Base-by-base conservation (phyloP, 2,113 vertebrate genomes). In the Bambusicola thoracicus region DNA sequence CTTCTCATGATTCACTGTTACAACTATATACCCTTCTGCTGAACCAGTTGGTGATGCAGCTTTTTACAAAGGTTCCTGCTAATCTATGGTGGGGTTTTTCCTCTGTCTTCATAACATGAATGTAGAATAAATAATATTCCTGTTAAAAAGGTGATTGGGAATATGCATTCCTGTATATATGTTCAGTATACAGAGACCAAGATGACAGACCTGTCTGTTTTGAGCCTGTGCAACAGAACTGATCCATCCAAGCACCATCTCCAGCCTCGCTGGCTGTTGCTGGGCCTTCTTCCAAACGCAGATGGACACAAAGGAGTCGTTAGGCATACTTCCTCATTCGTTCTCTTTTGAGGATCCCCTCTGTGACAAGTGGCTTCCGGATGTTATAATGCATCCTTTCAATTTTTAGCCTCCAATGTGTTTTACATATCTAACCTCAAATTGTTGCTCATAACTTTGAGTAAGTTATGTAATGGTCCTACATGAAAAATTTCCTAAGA, bases 141-240 rank as follows among this genome's bases (percentile, higher is more conserved):
- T 40, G 6, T 44, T 48, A 36, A 81, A 85, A 58, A 77, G 25
- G 9, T 65, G 32, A 29, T 29, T 44, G 8, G 58, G 66, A 87
- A 63, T 62, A 53, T 3, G n/a, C 0, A 0, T 38, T 44, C 44
- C 41, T 74, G 4, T 40, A 14, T 51, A 24, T 27, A 69, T 2
- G 0, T n/a, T 76, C 70, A 41, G 30, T 11, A 3, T 62, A 69
- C 14, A 80, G 79, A 91, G 84, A 38, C 8, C 38, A 67, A 32
- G 25, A 51, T 81, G 81, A 41, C 21, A 74, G 48, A 41, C 16
- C 24, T 91, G 8, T 13, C 32, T 34, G 3, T 51, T 59, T n/a
- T 87, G n/a, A 61, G 67, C 51, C 40, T 32, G 10, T 55, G 29
- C 44, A 46, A 63, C 49, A 49, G 46, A 69, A 85, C 2, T 36